These are phyloP conservation scores for Vulpes ferrilata DNA, from an alignment of 2,113 vertebrate genomes.

Conservation along the genomic window DNA sequence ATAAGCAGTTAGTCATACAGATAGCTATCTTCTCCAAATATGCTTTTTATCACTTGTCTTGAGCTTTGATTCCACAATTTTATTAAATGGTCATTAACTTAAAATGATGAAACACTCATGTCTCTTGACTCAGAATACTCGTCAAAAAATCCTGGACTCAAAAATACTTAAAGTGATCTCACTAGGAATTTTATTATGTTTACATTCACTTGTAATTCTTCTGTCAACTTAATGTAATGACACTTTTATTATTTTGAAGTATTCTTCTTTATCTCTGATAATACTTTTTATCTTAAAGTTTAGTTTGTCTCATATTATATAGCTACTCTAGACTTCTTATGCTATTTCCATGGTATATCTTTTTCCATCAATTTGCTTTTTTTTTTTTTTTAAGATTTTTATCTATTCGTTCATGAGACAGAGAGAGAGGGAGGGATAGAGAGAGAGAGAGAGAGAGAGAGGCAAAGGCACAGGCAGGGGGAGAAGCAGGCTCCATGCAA, in stretches of 20 bases:
- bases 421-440: no score
- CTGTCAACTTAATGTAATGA: background rate
- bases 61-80: constrained; percentile 36
- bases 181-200: constrained; percentile 23
- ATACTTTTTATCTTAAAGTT: constrained; percentile 34
- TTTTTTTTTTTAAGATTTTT: no score
- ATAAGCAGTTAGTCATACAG: background rate
- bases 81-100: background rate
- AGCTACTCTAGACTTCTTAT: background rate
- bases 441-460: no score
- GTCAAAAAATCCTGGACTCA: constrained; percentile 12
- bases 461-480: no score
- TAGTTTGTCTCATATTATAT: constrained; percentile 15
- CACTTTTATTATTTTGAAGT: background rate
- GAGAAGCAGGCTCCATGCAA: no score
- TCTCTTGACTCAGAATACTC: background rate
- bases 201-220: background rate
- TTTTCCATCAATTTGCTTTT: constrained; percentile 10
- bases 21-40: background rate
- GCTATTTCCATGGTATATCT: background rate
- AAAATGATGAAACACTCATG: background rate
- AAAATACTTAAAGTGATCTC: constrained; percentile 16
- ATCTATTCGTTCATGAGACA: no score
- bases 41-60: background rate
- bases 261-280: background rate